Evolutionary conservation across 2,113 vertebrate genomes (phyloP).

Genomic region (Cinclus mexicanus): DNA sequence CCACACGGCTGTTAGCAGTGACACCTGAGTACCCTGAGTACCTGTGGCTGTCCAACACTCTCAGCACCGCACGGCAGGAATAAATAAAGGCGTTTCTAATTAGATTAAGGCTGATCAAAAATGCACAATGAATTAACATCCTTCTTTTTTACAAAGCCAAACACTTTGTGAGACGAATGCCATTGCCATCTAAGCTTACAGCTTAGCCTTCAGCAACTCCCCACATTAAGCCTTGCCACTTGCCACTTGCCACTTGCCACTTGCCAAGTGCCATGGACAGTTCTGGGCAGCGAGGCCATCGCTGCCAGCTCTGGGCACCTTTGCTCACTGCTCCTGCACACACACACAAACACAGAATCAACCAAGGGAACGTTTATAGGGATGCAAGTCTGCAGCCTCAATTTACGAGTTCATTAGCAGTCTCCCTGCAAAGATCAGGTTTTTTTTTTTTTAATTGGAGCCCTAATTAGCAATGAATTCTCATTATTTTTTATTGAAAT

Average conservation of each 20-base stretch:
- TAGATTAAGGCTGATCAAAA: background rate
- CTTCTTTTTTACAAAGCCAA: background rate
- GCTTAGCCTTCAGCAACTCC: background rate
- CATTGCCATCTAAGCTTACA: background rate
- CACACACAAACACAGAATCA: background rate
- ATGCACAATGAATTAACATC: background rate
- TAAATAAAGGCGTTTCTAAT: background rate
- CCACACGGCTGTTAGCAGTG: background rate
- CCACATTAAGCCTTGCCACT: background rate
- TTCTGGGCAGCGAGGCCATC: background rate
- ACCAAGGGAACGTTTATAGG: background rate
- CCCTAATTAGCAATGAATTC: slow-evolving; percentile 64
- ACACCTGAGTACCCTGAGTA: background rate
- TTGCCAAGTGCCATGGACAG: fast-evolving
- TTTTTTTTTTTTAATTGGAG: slow-evolving; percentile 40
- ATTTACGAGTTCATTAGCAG: slow-evolving; percentile 51
- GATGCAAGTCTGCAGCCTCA: background rate
- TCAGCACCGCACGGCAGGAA: background rate
- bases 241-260: background rate
- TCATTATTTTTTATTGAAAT: slow-evolving; percentile 56
- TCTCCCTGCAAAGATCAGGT: background rate
- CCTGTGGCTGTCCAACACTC: background rate
- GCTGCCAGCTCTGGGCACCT: background rate
- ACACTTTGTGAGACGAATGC: background rate
- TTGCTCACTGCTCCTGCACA: fast-evolving